These are phyloP conservation scores for Anguilla megastoma DNA, from an alignment of 2,797 vertebrate genomes.

Conservation along the genomic window DNA sequence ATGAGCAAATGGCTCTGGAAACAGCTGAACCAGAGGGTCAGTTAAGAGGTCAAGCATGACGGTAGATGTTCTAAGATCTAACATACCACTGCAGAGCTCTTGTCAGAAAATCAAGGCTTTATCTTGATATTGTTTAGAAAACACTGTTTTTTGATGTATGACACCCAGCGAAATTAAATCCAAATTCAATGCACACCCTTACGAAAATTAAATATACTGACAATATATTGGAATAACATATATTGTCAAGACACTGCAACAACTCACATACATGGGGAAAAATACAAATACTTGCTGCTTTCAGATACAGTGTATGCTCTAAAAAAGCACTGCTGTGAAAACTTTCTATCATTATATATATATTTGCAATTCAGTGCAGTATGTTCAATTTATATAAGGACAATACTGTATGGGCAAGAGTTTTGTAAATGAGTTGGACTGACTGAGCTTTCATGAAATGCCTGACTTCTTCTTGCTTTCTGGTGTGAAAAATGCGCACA, in stretches of 20 bases:
- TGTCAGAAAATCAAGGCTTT: background rate
- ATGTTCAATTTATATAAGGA: too few species aligned
- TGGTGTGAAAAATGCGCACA: constrained; percentile 22
- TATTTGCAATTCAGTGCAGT: too few species aligned
- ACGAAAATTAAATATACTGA: too few species aligned
- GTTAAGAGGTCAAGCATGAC: background rate
- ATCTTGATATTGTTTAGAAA: background rate
- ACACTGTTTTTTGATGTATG: background rate
- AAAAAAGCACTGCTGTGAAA: too few species aligned
- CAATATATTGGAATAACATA: background rate
- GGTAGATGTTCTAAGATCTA: background rate
- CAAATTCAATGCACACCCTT: background rate
- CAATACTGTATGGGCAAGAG: background rate
- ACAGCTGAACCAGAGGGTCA: background rate
- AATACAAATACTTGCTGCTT: too few species aligned
- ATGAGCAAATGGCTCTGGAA: background rate
- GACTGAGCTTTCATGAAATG: background rate
- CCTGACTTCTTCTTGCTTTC: background rate
- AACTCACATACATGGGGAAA: too few species aligned
- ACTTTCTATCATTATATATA: too few species aligned
- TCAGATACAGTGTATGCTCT: too few species aligned
- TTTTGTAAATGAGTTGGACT: constrained; percentile 6
- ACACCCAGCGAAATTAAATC: background rate
- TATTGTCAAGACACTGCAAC: background rate
- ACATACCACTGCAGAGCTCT: background rate